phyloP scores from a whole-genome alignment of 1,140 invertebrate species.

The Psilanteris sp. region DNA sequence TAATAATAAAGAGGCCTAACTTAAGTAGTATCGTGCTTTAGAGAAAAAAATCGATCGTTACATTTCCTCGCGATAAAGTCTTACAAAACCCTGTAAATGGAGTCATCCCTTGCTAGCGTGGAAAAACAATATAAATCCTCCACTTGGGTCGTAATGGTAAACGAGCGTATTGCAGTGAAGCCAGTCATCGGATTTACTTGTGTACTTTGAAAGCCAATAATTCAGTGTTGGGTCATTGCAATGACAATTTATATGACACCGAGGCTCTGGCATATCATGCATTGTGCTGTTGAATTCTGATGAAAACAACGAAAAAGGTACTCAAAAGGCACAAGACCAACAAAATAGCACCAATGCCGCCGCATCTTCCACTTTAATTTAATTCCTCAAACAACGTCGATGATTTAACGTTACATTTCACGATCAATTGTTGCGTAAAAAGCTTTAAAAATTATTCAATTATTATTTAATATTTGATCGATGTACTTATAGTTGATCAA shows the following conservation, averaged over 20 bases:
- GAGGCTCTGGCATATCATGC: conserved; percentile 41
- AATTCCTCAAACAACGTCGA: conserved; percentile 38
- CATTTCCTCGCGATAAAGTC: conserved; percentile 49
- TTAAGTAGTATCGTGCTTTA: too few species aligned
- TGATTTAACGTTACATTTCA: conserved; percentile 46
- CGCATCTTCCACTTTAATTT: too few species aligned
- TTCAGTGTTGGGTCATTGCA: conserved; percentile 75
- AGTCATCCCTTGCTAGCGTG: conserved; percentile 46
- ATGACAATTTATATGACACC: conserved; percentile 70
- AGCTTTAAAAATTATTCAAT: too few species aligned
- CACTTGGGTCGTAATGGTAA: conserved; percentile 69
- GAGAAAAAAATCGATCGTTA: conserved; percentile 56
- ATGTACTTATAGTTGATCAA: too few species aligned
- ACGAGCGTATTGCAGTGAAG: conserved; percentile 68
- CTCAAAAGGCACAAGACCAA: background rate
- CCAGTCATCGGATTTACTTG: conserved; percentile 73
- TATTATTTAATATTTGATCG: too few species aligned
- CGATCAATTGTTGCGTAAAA: too few species aligned
- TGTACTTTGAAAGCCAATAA: conserved; percentile 77
- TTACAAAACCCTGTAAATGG: conserved; percentile 53
- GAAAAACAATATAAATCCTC: conserved; percentile 66
- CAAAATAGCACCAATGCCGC: too few species aligned
- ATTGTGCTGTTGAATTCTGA: conserved; percentile 43
- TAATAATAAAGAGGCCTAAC: too few species aligned
- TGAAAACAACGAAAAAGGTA: conserved; percentile 21